Percentiles rank a stretch among this genome's conserved stretches.
Evolutionary conservation across 2,888 invertebrate species (phyloP).

Genomic region (Leptodirus hochenwartii): DNA sequence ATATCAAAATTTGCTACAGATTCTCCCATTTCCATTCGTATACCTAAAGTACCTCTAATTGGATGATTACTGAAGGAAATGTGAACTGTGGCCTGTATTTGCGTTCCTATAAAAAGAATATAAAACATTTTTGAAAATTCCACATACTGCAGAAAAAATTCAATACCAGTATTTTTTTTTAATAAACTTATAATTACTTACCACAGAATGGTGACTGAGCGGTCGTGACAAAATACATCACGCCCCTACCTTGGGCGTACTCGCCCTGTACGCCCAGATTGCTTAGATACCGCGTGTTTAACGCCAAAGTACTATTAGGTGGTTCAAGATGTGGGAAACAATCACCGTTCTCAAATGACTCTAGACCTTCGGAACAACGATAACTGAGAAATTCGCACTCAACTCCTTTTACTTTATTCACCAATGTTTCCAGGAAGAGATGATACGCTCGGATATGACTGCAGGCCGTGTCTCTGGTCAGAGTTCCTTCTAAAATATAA

Average conservation of each 20-base stretch:
- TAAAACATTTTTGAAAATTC: not conserved
- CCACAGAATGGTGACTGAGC: slow-evolving; percentile 34
- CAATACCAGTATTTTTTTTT: too few species aligned
- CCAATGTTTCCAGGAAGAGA: slow-evolving; percentile 32
- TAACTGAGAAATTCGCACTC: slow-evolving; percentile 34
- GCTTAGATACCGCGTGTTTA: slow-evolving; percentile 17
- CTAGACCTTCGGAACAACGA: slow-evolving; percentile 32
- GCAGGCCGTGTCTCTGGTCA: slow-evolving; percentile 33
- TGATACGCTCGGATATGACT: slow-evolving; percentile 37
- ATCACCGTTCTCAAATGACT: slow-evolving; percentile 29
- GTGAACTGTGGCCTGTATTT: slow-evolving; percentile 30
- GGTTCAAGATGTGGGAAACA: slow-evolving; percentile 31
- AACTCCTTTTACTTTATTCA: slow-evolving; percentile 19
- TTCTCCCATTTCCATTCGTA: slow-evolving; percentile 26
- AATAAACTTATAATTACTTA: too few species aligned
- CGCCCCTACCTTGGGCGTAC: slow-evolving; percentile 28
- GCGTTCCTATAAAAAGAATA: slow-evolving; percentile 28
- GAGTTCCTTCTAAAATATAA: slow-evolving; percentile 24
- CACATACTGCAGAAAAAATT: not conserved
- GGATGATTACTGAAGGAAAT: slow-evolving; percentile 27
- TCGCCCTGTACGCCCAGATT: slow-evolving; percentile 25
- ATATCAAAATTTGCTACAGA: slow-evolving; percentile 27
- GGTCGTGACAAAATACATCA: slow-evolving; percentile 35
- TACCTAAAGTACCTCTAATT: slow-evolving; percentile 27
- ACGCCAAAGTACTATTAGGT: slow-evolving; percentile 17